phyloP scores from a whole-genome alignment of 2,888 invertebrate species.

The Xestia ashworthii region DNA sequence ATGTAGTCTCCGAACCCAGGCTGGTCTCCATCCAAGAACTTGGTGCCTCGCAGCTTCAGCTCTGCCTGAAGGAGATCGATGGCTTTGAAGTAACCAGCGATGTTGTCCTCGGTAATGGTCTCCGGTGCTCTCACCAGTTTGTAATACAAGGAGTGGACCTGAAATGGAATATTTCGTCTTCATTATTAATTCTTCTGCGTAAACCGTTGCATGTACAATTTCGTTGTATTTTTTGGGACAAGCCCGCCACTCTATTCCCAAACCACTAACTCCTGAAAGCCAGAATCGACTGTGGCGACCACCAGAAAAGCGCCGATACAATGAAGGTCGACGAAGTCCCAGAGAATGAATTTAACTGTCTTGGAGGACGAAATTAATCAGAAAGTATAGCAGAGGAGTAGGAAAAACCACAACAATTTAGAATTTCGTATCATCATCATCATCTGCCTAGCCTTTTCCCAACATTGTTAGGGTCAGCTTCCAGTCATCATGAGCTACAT shows the following conservation, averaged over 20 bases:
- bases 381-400: too few relatives aligned
- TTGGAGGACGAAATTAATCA: too few relatives aligned
- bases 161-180: conserved; percentile 47
- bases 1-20: conserved; percentile 95
- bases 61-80: conserved; percentile 92
- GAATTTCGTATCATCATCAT: too few relatives aligned
- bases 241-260: too few relatives aligned
- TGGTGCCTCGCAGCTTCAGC: conserved; percentile 90
- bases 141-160: conserved; percentile 76
- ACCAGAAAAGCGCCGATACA: too few relatives aligned
- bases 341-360: too few relatives aligned
- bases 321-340: too few relatives aligned
- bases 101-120: conserved; percentile 73
- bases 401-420: background rate
- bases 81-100: conserved; percentile 78
- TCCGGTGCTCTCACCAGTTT: conserved; percentile 75
- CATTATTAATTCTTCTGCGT: background rate
- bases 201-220: background rate
- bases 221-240: too few relatives aligned
- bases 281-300: too few relatives aligned
- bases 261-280: too few relatives aligned
- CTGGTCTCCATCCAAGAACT: conserved; percentile 91
- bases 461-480: background rate
- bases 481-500: background rate
- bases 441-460: background rate